Percentiles rank a stretch among this genome's conserved stretches.
Conservation (phyloP, 2,888 invertebrate species). For the Cheilosia impressa region DNA sequence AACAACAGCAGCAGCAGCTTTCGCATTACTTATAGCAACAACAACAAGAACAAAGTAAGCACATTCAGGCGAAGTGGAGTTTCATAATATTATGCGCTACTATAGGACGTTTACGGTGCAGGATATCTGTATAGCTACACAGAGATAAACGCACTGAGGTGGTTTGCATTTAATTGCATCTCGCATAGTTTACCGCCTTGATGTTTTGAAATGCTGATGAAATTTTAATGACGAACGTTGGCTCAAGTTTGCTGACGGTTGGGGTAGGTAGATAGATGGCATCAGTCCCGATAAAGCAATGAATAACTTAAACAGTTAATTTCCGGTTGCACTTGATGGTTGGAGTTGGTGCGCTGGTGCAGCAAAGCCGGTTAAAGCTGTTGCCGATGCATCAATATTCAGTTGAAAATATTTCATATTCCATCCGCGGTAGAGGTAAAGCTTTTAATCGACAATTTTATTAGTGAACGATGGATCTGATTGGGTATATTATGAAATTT, state of each 20-base stretch:
- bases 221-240: conserved; percentile 68
- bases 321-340: conserved; percentile 63
- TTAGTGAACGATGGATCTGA: too few species aligned
- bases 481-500: too few species aligned
- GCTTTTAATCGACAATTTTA: too few species aligned
- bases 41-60: conserved; percentile 30
- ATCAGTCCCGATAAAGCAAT: conserved; percentile 40
- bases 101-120: background rate
- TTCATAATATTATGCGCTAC: background rate
- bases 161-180: conserved; percentile 65
- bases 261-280: background rate
- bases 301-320: conserved; percentile 67
- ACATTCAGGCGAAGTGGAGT: background rate
- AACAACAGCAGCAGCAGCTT: conserved; percentile 41
- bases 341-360: background rate
- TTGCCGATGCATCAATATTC: conserved; percentile 22
- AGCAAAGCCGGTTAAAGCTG: conserved; percentile 15
- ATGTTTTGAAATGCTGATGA: conserved; percentile 68
- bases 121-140: background rate
- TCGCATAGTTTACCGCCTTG: conserved; percentile 46
- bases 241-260: conserved; percentile 16
- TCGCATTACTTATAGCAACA: conserved; percentile 4
- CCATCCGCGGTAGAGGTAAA: too few species aligned
- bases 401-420: background rate
- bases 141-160: conserved; percentile 11